phyloP scores from a whole-genome alignment of 2,888 invertebrate species.

The Clistopyga incitator region DNA sequence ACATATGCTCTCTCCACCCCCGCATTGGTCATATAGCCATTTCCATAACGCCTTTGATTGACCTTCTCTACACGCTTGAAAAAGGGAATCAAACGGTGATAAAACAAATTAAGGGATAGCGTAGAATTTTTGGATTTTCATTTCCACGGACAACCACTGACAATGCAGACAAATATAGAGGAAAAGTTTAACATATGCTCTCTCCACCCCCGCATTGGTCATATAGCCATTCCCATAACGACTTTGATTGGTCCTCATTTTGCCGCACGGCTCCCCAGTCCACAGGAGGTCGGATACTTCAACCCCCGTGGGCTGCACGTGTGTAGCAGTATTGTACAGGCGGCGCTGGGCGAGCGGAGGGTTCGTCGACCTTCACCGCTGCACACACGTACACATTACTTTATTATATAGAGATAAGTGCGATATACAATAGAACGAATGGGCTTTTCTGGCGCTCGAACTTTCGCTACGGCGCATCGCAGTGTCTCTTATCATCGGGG shows the following conservation, averaged over 20 bases:
- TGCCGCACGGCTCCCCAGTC: background rate
- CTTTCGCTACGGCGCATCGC: conserved; percentile 18
- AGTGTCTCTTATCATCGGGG: conserved; percentile 10
- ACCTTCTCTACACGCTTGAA: too few species aligned
- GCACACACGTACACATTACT: background rate
- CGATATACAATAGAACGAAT: background rate
- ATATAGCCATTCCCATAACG: conserved; percentile 17
- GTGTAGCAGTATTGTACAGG: background rate
- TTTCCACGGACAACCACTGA: too few species aligned
- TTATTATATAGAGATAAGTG: background rate
- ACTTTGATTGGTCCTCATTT: conserved; percentile 16
- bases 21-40: too few species aligned
- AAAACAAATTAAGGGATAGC: too few species aligned
- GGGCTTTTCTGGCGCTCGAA: background rate
- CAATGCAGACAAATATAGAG: background rate
- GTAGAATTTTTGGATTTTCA: too few species aligned
- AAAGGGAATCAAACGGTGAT: too few species aligned
- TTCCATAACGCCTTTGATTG: too few species aligned
- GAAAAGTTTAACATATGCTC: conserved; percentile 3
- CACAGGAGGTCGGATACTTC: background rate
- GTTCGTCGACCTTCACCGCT: conserved; percentile 35
- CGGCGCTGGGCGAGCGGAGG: background rate
- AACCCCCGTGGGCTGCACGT: conserved; percentile 1
- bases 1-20: too few species aligned
- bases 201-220: background rate